Evolutionary conservation across 2,113 vertebrate species (phyloP).

Genomic region (Eulemur macaco): DNA sequence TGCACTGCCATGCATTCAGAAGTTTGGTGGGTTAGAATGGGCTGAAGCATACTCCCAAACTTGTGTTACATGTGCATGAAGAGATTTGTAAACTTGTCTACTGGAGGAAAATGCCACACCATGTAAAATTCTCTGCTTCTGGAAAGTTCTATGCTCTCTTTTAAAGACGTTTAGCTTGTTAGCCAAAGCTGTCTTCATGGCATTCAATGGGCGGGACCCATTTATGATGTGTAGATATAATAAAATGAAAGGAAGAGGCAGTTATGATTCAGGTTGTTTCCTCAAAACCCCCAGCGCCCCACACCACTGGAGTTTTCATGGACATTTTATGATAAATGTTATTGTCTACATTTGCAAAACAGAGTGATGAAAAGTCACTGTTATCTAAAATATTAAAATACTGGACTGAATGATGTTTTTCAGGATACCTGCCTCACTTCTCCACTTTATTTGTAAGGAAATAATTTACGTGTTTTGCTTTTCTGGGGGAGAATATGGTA

Average conservation of each 20-base stretch:
- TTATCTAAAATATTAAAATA: background rate
- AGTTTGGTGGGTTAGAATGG: background rate
- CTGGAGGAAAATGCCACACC: background rate
- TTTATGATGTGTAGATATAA: background rate
- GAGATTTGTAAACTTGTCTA: background rate
- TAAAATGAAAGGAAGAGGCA: background rate
- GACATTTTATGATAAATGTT: background rate
- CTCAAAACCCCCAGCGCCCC: accelerated
- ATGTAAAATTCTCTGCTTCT: background rate
- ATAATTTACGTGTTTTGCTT: background rate
- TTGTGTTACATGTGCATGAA: background rate
- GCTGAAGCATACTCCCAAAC: background rate
- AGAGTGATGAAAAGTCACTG: background rate
- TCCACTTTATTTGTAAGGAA: constrained; percentile 32
- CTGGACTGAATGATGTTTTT: background rate
- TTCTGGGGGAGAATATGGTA: constrained; percentile 10
- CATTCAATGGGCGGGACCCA: background rate
- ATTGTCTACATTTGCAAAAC: background rate
- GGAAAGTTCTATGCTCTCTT: background rate
- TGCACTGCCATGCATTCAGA: background rate
- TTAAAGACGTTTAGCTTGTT: background rate
- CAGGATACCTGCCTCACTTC: background rate
- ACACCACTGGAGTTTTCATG: background rate
- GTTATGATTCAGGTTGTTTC: background rate
- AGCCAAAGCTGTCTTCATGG: background rate